These are phyloP conservation scores for Proterorhinus semilunaris DNA, from an alignment of 2,113 vertebrate genomes.

Conservation along the genomic window DNA sequence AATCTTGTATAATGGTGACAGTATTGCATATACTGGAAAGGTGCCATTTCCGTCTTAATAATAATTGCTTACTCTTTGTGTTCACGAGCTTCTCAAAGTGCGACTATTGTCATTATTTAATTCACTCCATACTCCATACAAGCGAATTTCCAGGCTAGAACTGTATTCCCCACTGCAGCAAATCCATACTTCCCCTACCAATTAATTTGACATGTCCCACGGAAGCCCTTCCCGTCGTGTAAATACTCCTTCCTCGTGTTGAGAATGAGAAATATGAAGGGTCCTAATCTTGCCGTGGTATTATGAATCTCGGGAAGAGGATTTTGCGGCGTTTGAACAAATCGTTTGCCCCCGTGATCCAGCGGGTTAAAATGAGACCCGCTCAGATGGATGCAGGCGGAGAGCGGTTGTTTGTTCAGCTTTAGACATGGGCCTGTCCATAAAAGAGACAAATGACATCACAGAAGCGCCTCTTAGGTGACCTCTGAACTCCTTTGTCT, in stretches of 20 bases:
- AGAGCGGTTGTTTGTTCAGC: conserved; percentile 24
- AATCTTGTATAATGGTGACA: too few species aligned
- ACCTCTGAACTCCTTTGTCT: neutral
- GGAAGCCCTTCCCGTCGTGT: neutral
- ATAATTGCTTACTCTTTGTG: too few species aligned
- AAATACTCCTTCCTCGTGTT: neutral
- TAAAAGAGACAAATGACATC: neutral
- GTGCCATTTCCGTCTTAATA: too few species aligned
- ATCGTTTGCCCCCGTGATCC: conserved; percentile 35
- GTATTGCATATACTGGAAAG: too few species aligned
- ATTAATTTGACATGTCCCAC: neutral
- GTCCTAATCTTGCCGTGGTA: neutral
- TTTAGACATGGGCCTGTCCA: conserved; percentile 8
- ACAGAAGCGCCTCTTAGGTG: neutral
- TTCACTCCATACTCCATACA: too few species aligned
- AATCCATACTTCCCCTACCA: neutral
- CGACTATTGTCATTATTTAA: too few species aligned
- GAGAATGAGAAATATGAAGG: conserved; percentile 9
- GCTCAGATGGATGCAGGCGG: conserved; percentile 23
- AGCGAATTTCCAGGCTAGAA: neutral
- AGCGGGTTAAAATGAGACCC: neutral
- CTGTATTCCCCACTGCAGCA: neutral
- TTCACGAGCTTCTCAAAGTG: too few species aligned
- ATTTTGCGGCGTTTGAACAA: conserved; percentile 10
- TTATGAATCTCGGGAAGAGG: conserved; percentile 14